These are phyloP conservation scores for Mycalesis mineus DNA, from an alignment of 2,888 invertebrate genomes.

Conservation along the genomic window DNA sequence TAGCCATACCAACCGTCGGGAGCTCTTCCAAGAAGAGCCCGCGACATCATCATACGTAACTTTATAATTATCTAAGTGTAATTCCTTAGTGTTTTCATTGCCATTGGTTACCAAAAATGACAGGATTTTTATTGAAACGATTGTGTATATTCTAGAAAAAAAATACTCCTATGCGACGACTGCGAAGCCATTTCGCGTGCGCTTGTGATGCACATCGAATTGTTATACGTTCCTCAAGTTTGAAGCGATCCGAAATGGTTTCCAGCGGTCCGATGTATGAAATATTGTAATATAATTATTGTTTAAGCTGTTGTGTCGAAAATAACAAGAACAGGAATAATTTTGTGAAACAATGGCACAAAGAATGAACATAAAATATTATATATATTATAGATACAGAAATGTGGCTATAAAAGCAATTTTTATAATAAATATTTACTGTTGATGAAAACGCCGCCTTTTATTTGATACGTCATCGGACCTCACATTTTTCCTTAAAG, in stretches of 20 bases:
- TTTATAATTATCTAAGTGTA: conserved; percentile 59
- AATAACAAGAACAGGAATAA: conserved; percentile 78
- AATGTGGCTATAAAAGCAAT: conserved; percentile 79
- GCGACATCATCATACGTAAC: conserved; percentile 66
- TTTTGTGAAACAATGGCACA: conserved; percentile 79
- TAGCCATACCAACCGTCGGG: conserved; percentile 35
- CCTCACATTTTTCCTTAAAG: conserved; percentile 2
- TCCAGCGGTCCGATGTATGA: conserved; percentile 66
- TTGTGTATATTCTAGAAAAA: conserved; percentile 74
- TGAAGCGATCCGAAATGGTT: conserved; percentile 63
- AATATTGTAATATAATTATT: conserved; percentile 75
- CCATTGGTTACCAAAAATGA: conserved; percentile 79
- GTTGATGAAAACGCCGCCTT: conserved; percentile 68
- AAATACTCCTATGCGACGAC: conserved; percentile 67
- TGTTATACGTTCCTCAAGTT: conserved; percentile 70
- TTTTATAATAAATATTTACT: conserved; percentile 80
- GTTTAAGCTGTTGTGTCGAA: conserved; percentile 77
- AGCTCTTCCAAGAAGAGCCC: conserved; percentile 58
- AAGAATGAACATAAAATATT: conserved; percentile 76
- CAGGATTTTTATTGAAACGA: conserved; percentile 73
- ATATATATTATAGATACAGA: conserved; percentile 78
- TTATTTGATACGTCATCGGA: conserved; percentile 42
- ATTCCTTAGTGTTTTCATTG: conserved; percentile 68
- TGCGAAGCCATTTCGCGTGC: conserved; percentile 58
- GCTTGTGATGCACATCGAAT: conserved; percentile 71